Conservation (phyloP, 2,888 invertebrate species). For the Mactromeris polynyma region DNA sequence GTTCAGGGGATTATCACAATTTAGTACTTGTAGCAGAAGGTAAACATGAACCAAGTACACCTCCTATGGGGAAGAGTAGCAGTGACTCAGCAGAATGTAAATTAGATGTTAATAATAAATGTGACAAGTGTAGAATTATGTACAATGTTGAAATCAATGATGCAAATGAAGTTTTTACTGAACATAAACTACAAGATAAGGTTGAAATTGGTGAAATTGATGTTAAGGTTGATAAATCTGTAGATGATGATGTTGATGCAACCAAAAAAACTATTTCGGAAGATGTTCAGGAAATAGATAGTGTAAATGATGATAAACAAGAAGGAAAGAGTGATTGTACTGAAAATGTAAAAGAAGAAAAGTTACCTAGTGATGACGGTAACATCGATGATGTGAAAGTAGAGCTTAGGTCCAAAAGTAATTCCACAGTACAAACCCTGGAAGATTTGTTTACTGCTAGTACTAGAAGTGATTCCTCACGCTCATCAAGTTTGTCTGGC, state of each 20-base stretch:
- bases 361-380: background rate
- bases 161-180: background rate
- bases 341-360: constrained; percentile 9
- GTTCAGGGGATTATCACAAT: constrained; percentile 84
- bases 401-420: constrained; percentile 39
- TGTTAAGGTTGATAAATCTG: background rate
- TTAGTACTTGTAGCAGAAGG: constrained; percentile 82
- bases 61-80: background rate
- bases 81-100: constrained; percentile 10
- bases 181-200: background rate
- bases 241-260: background rate
- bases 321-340: background rate
- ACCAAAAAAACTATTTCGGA: background rate
- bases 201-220: constrained; percentile 12
- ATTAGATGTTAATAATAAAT: constrained; percentile 11
- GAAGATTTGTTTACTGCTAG: constrained; percentile 45
- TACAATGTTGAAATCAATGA: background rate
- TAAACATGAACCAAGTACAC: background rate
- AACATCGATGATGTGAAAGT: constrained; percentile 33
- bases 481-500: constrained; percentile 32
- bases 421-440: constrained; percentile 1
- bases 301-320: background rate
- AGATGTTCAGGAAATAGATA: no score
- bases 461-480: constrained; percentile 54
- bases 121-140: background rate